phyloP scores from a whole-genome alignment of 2,888 invertebrate species.

The Alentia gelatinosa region DNA sequence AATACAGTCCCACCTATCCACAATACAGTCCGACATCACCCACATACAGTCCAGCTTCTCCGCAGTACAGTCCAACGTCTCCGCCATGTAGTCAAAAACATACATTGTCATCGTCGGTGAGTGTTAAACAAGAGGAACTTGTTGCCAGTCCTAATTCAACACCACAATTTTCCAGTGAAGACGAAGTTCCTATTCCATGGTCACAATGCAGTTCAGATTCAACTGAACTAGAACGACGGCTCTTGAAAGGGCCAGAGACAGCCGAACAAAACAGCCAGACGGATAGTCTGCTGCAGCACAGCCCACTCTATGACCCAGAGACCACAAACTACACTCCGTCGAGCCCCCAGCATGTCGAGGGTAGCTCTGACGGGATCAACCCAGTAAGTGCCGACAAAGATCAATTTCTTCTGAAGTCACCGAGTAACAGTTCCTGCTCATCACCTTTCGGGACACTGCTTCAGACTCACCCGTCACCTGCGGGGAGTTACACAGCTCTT shows the following conservation, averaged over 20 bases:
- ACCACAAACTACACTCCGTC: background rate
- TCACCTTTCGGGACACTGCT: background rate
- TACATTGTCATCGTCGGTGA: background rate
- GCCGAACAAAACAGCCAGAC: background rate
- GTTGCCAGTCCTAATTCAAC: background rate
- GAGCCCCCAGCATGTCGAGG: background rate
- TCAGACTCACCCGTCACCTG: background rate
- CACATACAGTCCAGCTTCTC: background rate
- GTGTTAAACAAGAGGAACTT: background rate
- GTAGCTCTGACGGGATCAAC: background rate
- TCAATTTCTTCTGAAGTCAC: background rate
- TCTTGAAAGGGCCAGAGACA: too few species aligned
- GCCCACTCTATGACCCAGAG: background rate
- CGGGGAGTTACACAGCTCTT: background rate
- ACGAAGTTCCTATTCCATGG: background rate
- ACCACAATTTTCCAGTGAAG: background rate
- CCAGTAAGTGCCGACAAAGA: background rate
- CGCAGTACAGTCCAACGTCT: background rate
- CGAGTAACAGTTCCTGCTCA: background rate
- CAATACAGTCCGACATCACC: background rate
- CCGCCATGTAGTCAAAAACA: background rate
- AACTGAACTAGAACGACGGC: too few species aligned
- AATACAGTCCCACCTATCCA: background rate
- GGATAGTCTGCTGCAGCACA: background rate
- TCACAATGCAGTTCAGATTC: too few species aligned